Evolutionary conservation across 2,797 vertebrate species (phyloP).

Genomic region (Aplochiton taeniatus): DNA sequence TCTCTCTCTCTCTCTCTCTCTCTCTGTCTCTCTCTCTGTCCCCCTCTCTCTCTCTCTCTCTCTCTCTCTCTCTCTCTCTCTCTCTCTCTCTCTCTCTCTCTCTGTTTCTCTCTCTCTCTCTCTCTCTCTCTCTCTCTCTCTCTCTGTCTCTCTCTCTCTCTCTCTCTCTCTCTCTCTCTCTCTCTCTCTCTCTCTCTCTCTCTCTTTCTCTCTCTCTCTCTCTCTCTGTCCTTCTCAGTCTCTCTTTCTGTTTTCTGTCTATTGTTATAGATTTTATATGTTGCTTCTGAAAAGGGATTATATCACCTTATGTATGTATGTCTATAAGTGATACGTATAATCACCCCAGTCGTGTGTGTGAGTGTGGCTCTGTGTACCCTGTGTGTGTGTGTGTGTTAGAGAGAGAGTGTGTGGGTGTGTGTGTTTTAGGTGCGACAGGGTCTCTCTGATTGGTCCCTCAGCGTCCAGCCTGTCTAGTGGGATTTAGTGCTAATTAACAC

Average conservation of each 20-base stretch:
- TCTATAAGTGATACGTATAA: too few species aligned
- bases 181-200: conserved; percentile 16
- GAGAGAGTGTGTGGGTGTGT: too few species aligned
- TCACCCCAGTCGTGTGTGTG: too few species aligned
- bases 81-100: conserved; percentile 24
- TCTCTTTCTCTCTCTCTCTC: conserved; percentile 22
- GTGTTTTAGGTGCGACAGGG: too few species aligned
- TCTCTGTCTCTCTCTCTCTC: conserved; percentile 16
- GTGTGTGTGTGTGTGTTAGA: too few species aligned
- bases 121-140: conserved; percentile 22
- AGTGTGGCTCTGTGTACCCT: too few species aligned
- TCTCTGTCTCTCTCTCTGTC: conserved; percentile 15
- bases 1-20: conserved; percentile 24
- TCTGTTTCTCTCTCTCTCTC: conserved; percentile 15
- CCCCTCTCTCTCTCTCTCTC: conserved; percentile 26
- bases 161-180: conserved; percentile 22
- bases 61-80: conserved; percentile 14
- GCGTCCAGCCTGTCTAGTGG: not conserved
- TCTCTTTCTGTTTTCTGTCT: too few species aligned
- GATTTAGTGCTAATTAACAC: conserved; percentile 13
- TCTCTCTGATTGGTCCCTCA: too few species aligned
- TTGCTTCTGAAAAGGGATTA: too few species aligned
- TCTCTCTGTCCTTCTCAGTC: too few species aligned
- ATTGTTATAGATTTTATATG: too few species aligned
- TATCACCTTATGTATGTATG: too few species aligned